Base-by-base conservation (phyloP, 1,140 invertebrate species). In the Macrostomum lignano region DNA sequence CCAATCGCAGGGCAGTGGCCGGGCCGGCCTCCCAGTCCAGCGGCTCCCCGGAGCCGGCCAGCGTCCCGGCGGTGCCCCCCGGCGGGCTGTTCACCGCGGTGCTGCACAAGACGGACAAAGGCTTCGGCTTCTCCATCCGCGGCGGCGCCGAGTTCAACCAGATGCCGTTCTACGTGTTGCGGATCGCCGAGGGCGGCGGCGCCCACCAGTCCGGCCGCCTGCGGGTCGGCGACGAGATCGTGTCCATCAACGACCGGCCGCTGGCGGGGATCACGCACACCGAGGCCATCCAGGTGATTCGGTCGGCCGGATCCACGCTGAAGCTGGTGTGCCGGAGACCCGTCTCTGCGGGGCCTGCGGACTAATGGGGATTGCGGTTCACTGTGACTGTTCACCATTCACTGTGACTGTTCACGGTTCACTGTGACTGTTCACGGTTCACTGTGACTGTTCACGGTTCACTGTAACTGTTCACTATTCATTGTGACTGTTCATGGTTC, bases 101-200 rank as follows among this genome's bases (percentile, higher is more conserved):
- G 48, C 48, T 77, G 25, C 64, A 61, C 17, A 55, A 72, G 37
- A 72, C 73, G 2, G 65, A 65, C 9, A 63, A 70, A 40, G 73
- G 74, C 6, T 78, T 77, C 55, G 74, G 74, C 11, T 77, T 77
- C 46, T 74, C 70, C 39, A 78, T 77, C 43, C 63, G 74, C 17
- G 74, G 74, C 2, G 74, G 74, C 7, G 62, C 67, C 35, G 74
- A 77, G 47, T 77, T 74, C 48, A 71, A 73, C 45, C 70, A 71
- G 42, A 77, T 76, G 72, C 72, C 74, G 5, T 48, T 77, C 11
- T 77, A 72, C 57, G 72, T 77, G 9, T 52, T 77, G 3, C 61
- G 72, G 40, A 73, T 77, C 35, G 73, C 73, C 10, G 72, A 75
- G 32, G 70, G 70, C 46, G 73, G 73, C 7, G 70, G 72, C 1